Conservation (phyloP, 1,140 invertebrate genomes). For the Drosophila prosaltans region DNA sequence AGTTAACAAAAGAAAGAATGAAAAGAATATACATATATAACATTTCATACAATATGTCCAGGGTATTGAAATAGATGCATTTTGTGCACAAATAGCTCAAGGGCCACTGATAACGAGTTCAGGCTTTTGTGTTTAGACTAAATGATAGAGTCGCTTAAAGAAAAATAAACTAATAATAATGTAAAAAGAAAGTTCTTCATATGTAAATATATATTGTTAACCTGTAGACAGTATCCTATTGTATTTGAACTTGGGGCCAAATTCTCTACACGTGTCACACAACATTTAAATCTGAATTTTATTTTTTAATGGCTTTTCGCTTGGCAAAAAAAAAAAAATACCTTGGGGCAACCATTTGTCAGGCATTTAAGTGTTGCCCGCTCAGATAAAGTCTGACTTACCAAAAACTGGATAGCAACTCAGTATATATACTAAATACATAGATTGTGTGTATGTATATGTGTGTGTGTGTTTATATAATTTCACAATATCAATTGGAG, state of each 20-base stretch:
- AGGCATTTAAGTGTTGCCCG: slow-evolving; percentile 30
- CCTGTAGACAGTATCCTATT: not conserved
- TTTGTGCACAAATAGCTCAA: slow-evolving; percentile 47
- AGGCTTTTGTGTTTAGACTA: too few species aligned
- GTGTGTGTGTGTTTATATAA: not conserved
- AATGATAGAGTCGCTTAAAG: too few species aligned
- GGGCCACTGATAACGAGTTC: not conserved
- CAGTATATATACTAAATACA: slow-evolving; percentile 12
- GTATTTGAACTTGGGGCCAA: not conserved
- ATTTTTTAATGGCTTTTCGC: slow-evolving; percentile 41
- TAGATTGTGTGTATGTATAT: slow-evolving; percentile 8
- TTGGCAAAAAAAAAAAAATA: too few species aligned
- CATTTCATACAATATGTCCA: slow-evolving; percentile 36
- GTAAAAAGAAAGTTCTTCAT: too few species aligned
- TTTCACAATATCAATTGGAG: slow-evolving; percentile 50
- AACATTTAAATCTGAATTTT: not conserved
- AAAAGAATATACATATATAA: slow-evolving; percentile 21
- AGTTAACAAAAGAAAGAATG: slow-evolving; percentile 24
- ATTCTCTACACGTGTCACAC: not conserved
- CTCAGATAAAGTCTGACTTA: not conserved
- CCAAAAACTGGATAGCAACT: not conserved
- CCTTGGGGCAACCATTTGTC: slow-evolving; percentile 28
- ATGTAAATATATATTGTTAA: too few species aligned
- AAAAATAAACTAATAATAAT: too few species aligned
- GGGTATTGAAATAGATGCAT: slow-evolving; percentile 52